Evolutionary conservation across 2,888 invertebrate genomes (phyloP).

Genomic region (Clusia tigrina): DNA sequence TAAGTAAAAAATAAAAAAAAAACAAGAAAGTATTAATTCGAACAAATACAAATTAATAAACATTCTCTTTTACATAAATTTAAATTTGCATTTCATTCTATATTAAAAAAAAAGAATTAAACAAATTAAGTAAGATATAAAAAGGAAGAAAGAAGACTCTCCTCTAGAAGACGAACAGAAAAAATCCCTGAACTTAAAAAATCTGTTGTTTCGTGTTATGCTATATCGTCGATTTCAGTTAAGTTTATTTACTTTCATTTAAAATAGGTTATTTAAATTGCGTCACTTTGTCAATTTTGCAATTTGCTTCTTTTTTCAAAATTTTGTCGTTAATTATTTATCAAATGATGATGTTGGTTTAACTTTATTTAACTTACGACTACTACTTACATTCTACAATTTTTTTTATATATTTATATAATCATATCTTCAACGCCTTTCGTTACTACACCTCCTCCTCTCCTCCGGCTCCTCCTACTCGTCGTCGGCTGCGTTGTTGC

Average conservation of each 20-base stretch:
- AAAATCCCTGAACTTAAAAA: slow-evolving; percentile 8
- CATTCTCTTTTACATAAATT: neutral
- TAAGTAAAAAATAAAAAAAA: slow-evolving; percentile 2
- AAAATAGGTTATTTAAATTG: slow-evolving; percentile 3
- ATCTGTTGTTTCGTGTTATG: slow-evolving; percentile 21
- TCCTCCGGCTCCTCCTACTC: neutral
- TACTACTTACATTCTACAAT: slow-evolving; percentile 30
- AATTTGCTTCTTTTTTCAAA: slow-evolving; percentile 17
- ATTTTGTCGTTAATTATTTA: neutral
- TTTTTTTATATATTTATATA: slow-evolving; percentile 33
- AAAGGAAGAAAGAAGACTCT: neutral
- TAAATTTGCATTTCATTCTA: neutral
- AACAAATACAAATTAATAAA: neutral
- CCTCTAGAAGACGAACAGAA: neutral
- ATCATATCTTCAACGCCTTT: slow-evolving; percentile 25
- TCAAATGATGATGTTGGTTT: slow-evolving; percentile 9
- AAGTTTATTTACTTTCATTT: slow-evolving; percentile 39
- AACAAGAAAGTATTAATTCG: neutral
- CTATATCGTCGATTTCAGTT: slow-evolving; percentile 34
- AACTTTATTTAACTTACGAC: slow-evolving; percentile 30
- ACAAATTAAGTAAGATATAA: neutral
- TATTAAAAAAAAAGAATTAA: neutral
- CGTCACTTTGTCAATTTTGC: slow-evolving; percentile 2
- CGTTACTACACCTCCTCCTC: slow-evolving; percentile 1
- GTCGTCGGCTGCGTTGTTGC: slow-evolving; percentile 4